These are phyloP conservation scores for Diplolepis rosae DNA, from an alignment of 2,888 invertebrate genomes.

Conservation along the genomic window DNA sequence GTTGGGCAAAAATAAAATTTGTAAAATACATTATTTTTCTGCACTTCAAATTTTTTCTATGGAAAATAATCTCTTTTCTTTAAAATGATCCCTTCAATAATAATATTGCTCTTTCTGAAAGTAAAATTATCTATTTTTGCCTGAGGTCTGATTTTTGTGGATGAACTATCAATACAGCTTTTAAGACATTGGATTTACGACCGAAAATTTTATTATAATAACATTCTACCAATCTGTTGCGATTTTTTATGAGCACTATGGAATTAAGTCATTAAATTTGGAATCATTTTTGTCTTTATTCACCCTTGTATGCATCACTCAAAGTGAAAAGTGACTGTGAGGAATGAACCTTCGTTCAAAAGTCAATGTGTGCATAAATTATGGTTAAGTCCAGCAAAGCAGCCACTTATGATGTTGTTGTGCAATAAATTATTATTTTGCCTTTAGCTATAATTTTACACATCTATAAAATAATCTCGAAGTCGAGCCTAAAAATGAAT, in stretches of 20 bases:
- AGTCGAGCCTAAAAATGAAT: not conserved
- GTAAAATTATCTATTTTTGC: too few relatives aligned
- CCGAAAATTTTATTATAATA: not conserved
- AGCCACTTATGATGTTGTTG: conserved; percentile 2
- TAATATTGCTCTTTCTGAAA: too few relatives aligned
- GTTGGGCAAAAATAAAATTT: too few relatives aligned
- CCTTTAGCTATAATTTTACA: too few relatives aligned
- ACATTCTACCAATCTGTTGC: not conserved
- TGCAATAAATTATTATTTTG: conserved; percentile 14
- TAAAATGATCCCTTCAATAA: too few relatives aligned
- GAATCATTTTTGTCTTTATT: not conserved
- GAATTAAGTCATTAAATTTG: not conserved
- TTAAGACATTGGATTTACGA: too few relatives aligned
- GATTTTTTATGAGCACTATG: not conserved
- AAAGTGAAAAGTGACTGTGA: not conserved
- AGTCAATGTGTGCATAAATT: conserved; percentile 4
- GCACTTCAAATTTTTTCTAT: too few relatives aligned
- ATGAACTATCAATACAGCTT: too few relatives aligned
- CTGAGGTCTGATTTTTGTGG: too few relatives aligned
- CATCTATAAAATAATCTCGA: too few relatives aligned
- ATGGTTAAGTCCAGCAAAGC: not conserved
- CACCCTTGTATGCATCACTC: not conserved
- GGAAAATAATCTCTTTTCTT: too few relatives aligned
- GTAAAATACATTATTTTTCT: too few relatives aligned
- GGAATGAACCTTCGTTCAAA: not conserved